Evolutionary conservation across 2,888 invertebrate genomes (phyloP), one percentile per base, ranked within the genome.

Genomic region (Tinea pellionella): DNA sequence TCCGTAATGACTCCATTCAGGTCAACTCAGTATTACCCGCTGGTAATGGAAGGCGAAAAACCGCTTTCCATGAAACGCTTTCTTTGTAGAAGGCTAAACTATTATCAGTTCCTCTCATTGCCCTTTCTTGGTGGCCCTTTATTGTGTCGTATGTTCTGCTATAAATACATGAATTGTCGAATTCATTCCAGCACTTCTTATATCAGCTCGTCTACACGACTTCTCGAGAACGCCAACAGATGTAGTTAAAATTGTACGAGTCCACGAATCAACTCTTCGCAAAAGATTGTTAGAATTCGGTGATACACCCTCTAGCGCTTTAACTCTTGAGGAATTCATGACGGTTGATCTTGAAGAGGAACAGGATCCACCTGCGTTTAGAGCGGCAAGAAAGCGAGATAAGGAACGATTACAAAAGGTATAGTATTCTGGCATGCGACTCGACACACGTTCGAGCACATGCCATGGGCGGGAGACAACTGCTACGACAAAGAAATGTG

Each of bases 291-390:
- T 94, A 29, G 99, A 99, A 84, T 99, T 99, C 77, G 96, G 97
- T 0, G 96, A 97, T 67, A 99, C 99, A 0, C 97, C 99, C 0
- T 97, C 98, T 11, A 96, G 98, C 71, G 93, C 94, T 8, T 85
- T 99, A 60, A 98, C 99, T 0, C 87, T 98, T 24, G 98, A 99
- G 67, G 98, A 99, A 85, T 99, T 99, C 75, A 95, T 97, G 92
- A 94, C 94, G 0, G 96, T 99, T 0, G 98, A 99, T 75, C 84
- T 99, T 66, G 98, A 98, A 74, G 96, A 97, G 67, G 97, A 97
- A 71, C 96, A 96, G 76, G 98, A 98, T 53, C 97, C 98, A 8
- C 98, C 98, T 0, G 95, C 96, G 1, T 99, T 97, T 74, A 96
- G 96, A 76, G 94, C 93, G 0, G 96, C 97, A 0, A 90, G 97